Conservation (phyloP, 2,888 invertebrate genomes). For the Ametastegia equiseti region DNA sequence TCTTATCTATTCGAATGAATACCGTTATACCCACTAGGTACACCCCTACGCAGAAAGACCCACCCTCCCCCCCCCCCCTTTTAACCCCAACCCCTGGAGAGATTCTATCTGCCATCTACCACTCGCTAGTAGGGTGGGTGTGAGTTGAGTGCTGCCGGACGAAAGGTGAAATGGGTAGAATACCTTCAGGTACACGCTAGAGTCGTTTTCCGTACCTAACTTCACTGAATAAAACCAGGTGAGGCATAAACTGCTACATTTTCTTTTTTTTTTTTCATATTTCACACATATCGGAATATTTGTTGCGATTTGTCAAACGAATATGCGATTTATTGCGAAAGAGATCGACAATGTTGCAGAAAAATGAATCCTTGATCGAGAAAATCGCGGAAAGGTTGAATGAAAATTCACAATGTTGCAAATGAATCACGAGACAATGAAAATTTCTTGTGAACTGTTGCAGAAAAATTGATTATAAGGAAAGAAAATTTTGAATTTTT, state of each 20-base stretch:
- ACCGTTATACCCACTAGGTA: slow-evolving; percentile 55
- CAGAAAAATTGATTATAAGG: not conserved
- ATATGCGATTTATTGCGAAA: not conserved
- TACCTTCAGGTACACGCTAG: not conserved
- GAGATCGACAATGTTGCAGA: not conserved
- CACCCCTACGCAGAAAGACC: slow-evolving; percentile 14
- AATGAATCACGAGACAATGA: too few species aligned
- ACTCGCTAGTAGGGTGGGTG: not conserved
- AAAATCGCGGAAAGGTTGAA: not conserved
- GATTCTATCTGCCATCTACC: slow-evolving; percentile 33
- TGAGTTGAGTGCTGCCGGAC: too few species aligned
- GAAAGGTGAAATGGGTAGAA: not conserved
- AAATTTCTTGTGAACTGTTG: too few species aligned
- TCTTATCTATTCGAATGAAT: slow-evolving; percentile 74
- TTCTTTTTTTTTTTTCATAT: not conserved
- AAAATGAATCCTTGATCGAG: not conserved
- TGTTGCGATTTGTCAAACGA: too few species aligned
- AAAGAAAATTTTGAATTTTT: not conserved
- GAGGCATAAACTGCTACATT: not conserved
- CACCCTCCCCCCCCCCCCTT: not conserved
- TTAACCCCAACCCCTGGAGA: not conserved
- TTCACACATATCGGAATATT: too few species aligned
- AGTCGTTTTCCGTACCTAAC: not conserved
- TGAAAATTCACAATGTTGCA: too few species aligned
- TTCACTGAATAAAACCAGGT: not conserved